A percentile compares a stretch with the other conserved stretches of the same genome.
Conservation (phyloP, 1,140 invertebrate species). For the Temnothorax longispinosus region DNA sequence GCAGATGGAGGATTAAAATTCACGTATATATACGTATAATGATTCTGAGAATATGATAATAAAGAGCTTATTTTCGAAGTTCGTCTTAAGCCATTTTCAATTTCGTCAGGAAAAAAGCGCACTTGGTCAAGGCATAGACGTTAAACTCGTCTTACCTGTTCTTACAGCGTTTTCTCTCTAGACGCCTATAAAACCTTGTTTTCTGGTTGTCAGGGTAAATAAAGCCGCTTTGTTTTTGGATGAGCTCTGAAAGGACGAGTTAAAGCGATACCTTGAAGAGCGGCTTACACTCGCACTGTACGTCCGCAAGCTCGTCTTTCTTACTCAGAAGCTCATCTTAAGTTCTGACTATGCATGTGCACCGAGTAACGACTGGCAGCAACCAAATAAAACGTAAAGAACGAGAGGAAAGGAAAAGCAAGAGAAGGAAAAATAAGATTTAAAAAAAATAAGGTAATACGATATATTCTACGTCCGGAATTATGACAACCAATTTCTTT, state of each 20-base stretch:
- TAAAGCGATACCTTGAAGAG: conserved; percentile 29
- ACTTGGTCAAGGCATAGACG: neutral
- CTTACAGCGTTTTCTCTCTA: conserved; percentile 4
- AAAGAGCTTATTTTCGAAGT: neutral
- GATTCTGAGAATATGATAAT: neutral
- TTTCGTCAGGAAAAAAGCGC: neutral
- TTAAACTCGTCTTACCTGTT: conserved; percentile 12
- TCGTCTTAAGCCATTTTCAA: neutral
- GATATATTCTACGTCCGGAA: no score
- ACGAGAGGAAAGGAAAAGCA: neutral
- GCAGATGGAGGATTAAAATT: neutral
- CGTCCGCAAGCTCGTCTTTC: conserved; percentile 7
- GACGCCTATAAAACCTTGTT: neutral
- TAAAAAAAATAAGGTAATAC: conserved; percentile 1
- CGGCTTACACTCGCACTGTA: conserved; percentile 3
- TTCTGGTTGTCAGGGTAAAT: conserved; percentile 34
- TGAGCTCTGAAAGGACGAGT: conserved; percentile 21
- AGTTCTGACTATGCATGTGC: conserved; percentile 24
- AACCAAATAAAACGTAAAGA: neutral
- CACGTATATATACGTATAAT: no score
- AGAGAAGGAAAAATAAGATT: neutral
- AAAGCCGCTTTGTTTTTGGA: conserved; percentile 29
- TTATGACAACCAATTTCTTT: neutral
- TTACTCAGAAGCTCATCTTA: conserved; percentile 44
- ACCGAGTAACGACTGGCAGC: neutral